Evolutionary conservation across 2,888 invertebrate genomes (phyloP), one percentile per base, ranked within the genome.

Genomic region (Alloplasta piceator): DNA sequence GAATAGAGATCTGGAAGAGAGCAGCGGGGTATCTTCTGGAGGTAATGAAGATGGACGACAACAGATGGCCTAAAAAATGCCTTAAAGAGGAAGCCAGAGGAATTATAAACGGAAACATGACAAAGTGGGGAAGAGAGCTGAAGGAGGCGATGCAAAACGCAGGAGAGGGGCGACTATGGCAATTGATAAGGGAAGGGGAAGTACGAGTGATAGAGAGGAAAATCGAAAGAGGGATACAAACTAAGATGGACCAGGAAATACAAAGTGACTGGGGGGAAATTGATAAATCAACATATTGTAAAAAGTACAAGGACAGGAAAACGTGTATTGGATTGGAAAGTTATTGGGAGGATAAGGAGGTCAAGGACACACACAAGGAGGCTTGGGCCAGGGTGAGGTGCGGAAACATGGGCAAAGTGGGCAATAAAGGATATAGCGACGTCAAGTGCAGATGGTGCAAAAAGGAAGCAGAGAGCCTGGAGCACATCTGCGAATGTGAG

Each of bases 331-430:
- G 7, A 5, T 9, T 39, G 43, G 55, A 63, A 9, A 16, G 39
- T 16, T 74, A 74, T 63, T 74, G 64, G 64, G 56, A 63, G 7
- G 7, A 63, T 12, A 16, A 9, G 12, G 16, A 16, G 0, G 9
- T 55, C 5, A 64, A 4, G 12, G 39, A 26, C n/a, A 64, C 64
- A 9, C n/a, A 4, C 5, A 46, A 64, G 9, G 56, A 55, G 39
- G 16, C 14, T 1, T 64, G 41, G 73, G 63, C 73, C 4, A 73
- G 55, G 10, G n/a, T 56, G 55, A n/a, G 75, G 10, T 75, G 64
- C 10, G 55, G 56, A 5, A 68, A 12, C 26, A 7, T 67, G 58
- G 36, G 26, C 10, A 56, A 41, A n/a, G 50, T 14, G 10, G 61
- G 50, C 4, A 26, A 50, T 6, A 16, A 9, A 0, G 72, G 72